Percentiles rank a stretch among this genome's conserved stretches.
Evolutionary conservation across 2,113 vertebrate genomes (phyloP).

Genomic region (Machaerirhynchus nigripectus): DNA sequence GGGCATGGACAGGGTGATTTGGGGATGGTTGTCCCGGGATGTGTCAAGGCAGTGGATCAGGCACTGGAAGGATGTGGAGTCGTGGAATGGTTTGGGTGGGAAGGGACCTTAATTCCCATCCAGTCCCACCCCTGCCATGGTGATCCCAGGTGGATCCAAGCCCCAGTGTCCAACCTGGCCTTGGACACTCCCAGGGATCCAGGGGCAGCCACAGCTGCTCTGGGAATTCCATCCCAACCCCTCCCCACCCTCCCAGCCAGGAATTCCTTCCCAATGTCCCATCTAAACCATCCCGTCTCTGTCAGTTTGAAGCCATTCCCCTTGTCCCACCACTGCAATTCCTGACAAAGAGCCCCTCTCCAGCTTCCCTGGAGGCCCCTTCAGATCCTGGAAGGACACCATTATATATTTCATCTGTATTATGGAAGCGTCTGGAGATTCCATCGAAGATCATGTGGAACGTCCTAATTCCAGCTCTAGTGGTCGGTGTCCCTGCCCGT

Average conservation of each 20-base stretch:
- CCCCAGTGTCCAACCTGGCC: fast-evolving
- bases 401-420: not conserved
- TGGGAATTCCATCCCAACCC: not conserved
- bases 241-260: not conserved
- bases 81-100: not conserved
- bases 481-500: fast-evolving
- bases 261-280: fast-evolving
- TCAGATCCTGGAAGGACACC: not conserved
- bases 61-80: not conserved
- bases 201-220: not conserved
- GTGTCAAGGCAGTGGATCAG: not conserved
- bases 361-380: not conserved
- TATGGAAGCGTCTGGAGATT: not conserved
- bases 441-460: fast-evolving
- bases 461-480: not conserved
- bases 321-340: not conserved
- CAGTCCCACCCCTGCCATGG: fast-evolving
- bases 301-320: not conserved
- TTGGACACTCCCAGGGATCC: not conserved
- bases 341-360: not conserved
- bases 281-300: not conserved
- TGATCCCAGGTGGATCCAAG: fast-evolving
- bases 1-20: not conserved
- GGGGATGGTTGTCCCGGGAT: not conserved
- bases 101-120: not conserved